phyloP scores from a whole-genome alignment of 2,113 vertebrate genomes.

The Epinephelus cyanopodus region DNA sequence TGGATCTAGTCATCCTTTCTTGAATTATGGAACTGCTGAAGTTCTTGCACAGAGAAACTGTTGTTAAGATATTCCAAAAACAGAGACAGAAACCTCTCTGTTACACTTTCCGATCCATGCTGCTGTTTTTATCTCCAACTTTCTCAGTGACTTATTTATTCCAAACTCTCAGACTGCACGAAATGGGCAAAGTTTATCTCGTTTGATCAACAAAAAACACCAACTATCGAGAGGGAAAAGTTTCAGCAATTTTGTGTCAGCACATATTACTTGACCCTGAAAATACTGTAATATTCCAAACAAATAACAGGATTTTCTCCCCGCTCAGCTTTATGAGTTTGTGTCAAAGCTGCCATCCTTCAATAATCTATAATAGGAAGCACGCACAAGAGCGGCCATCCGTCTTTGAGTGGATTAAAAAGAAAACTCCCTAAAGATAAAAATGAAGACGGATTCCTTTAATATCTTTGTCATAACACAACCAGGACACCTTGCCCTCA shows the following conservation, averaged over 20 bases:
- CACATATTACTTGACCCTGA: constrained; percentile 20
- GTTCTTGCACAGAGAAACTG: not conserved
- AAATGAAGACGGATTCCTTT: constrained; percentile 70
- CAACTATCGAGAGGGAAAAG: not conserved
- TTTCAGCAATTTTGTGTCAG: constrained; percentile 19
- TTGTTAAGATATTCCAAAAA: constrained; percentile 20
- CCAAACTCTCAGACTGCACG: not conserved
- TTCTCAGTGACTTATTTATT: not conserved
- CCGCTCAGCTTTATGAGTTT: constrained; percentile 34
- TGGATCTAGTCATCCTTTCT: constrained; percentile 31
- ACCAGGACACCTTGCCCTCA: constrained; percentile 37
- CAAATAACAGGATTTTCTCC: constrained; percentile 29
- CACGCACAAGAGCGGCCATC: not conserved
- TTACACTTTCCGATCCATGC: not conserved
- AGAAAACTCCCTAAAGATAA: constrained; percentile 48
- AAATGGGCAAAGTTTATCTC: not conserved
- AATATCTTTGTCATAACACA: constrained; percentile 67
- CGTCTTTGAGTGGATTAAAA: constrained; percentile 39
- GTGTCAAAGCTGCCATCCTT: constrained; percentile 38
- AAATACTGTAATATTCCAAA: constrained; percentile 21
- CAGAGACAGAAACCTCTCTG: not conserved
- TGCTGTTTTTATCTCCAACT: not conserved
- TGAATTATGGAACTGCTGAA: constrained; percentile 26
- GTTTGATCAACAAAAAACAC: constrained; percentile 5
- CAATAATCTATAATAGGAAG: constrained; percentile 34